Base-by-base conservation (phyloP, 2,797 vertebrate species). In the Mus minutoides region DNA sequence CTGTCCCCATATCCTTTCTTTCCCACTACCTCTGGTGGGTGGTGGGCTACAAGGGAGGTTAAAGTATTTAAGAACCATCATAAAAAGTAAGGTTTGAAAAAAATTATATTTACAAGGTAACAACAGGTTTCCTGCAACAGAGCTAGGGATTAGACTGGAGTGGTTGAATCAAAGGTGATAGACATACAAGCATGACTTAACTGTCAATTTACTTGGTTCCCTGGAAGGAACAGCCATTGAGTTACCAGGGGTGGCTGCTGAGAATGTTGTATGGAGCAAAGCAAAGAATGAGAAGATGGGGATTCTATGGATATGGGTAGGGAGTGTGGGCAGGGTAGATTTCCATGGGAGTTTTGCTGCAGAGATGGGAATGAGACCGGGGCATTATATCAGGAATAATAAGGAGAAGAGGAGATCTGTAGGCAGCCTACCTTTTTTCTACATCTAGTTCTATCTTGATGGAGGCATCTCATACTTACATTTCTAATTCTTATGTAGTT, bases 231-330 rank as follows among this genome's bases (percentile, higher is more conserved):
- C 12, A 76, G 24, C 12, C 40, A 46, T 77, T 46, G 43, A 26
- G 13, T 29, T 14, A 76, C 2, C 26, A 8, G 43, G 4, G 0
- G 26, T 77, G 75, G 13, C 75, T 46, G 26, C 26, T 31, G 4
- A 13, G 13, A 43, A 16, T 77, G 14, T 6, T 46, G 24, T 76
- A 29, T 49, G 2, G 14, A 46, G 7, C 26, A 77, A 77, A 77
- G 12, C 24, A 77, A 29, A 76, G 71, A 75, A 13, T 6, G 6
- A 77, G 24, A 24, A 43, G 26, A n/a, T 16, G 3, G 1, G 13
- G 12, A 46, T 46, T 6, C 43, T 7, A 21, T 4, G 12, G 75
- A 1, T 2, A 0, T 77, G 13, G 24, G 12, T 16, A 1, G 26
- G 43, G 75, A 67, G 4, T 12, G 26, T 2, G 40, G 2, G 22